Base-by-base conservation (phyloP, 1,140 invertebrate genomes). In the Drosophila parvula region DNA sequence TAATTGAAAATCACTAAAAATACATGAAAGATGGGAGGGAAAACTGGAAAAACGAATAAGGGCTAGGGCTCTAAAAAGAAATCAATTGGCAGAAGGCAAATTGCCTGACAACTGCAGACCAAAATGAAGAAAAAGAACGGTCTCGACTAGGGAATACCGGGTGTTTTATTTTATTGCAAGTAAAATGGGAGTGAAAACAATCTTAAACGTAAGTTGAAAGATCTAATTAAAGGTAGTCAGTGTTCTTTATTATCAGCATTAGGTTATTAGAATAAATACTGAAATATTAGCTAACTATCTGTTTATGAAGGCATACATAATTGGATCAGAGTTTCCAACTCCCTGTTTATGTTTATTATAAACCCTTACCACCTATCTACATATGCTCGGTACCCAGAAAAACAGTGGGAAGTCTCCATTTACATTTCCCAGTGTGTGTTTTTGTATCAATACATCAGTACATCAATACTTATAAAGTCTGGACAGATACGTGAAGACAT, bases 1-100 rank as follows among this genome's bases (percentile, higher is more conserved):
- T 88, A 86, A 88, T 86, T 86, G 83, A 86, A 86, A 86, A 88
- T 83, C 62, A 68, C 65, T 69, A 43, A 71, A 71, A 71, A 70
- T 48, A 70, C 34, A 58, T 34, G 58, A 36, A 58, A 18, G 41
- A 22, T 18, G 9, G 12, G n/a, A 28, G 27, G 32, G 28, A 5
- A 5, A 28, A 48, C 32, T 16, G 36, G 62, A 32, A 67, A 34
- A 43, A 28, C 34, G 55, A 34, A 51, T 32, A 34, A 36, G 62
- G 22, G 56, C 30, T 55, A 45, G 62, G 22, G 56, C 30, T 55
- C 62, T 36, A 7, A 27, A 18, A 41, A 38, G 61, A 73, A 68
- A 77, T 60, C 62, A 69, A 77, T 75, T 75, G 73, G 28, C 32
- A 28, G 53, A 75, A 51, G 73, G 73, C 34, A 68, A 77, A 77